Conservation (phyloP, 2,113 vertebrate genomes). For the Muntiacus muntjak region DNA sequence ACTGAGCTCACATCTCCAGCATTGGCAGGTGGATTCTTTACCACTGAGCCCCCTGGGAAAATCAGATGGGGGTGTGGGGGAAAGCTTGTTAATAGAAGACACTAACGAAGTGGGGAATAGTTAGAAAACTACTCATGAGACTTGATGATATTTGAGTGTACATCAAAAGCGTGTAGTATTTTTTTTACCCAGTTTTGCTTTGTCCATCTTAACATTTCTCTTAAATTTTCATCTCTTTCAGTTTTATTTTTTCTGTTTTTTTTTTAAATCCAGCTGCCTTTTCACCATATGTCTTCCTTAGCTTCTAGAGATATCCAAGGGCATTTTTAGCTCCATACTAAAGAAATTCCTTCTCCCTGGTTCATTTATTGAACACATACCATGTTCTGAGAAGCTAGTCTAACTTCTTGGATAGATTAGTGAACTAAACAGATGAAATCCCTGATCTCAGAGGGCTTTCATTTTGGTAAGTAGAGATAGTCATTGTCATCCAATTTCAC, state of each 20-base stretch:
- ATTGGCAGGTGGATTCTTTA: background rate
- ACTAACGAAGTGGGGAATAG: background rate
- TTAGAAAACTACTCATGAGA: background rate
- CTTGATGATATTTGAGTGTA: background rate
- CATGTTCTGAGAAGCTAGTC: background rate
- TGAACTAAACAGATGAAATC: background rate
- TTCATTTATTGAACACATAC: background rate
- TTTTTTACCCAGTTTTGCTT: background rate
- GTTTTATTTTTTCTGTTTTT: background rate
- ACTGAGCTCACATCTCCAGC: background rate
- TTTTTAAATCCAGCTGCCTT: background rate
- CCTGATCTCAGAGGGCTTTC: background rate
- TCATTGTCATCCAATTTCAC: background rate
- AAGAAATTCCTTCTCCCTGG: background rate
- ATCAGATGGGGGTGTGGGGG: background rate
- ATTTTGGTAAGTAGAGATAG: background rate
- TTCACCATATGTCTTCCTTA: background rate
- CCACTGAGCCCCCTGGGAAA: background rate
- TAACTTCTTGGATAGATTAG: background rate
- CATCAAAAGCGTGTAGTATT: background rate
- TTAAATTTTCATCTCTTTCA: background rate
- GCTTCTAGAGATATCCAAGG: background rate
- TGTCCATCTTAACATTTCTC: background rate
- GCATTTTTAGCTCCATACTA: background rate
- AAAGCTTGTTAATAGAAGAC: background rate